These are phyloP conservation scores for Enteromius mattozi DNA, from an alignment of 2,797 vertebrate genomes.

Conservation along the genomic window DNA sequence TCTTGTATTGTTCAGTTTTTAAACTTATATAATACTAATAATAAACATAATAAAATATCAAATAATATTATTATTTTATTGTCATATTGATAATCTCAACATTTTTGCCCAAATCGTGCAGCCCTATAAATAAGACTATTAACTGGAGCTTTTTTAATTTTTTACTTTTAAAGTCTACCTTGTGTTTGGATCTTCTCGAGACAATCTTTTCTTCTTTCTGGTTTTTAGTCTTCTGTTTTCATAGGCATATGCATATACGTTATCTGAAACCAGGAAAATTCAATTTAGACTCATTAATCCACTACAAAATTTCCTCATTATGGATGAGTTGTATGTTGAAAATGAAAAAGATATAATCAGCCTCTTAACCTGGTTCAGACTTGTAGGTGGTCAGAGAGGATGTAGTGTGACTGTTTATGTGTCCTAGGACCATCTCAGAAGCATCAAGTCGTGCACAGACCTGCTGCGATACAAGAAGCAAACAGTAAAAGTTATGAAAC, in stretches of 20 bases:
- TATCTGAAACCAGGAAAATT: slow-evolving; percentile 64
- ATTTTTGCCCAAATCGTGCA: neutral
- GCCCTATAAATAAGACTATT: neutral
- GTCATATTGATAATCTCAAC: neutral
- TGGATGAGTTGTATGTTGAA: neutral
- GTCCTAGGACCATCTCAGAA: slow-evolving; percentile 35
- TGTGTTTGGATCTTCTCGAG: slow-evolving; percentile 58
- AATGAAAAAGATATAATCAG: neutral
- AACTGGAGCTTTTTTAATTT: neutral
- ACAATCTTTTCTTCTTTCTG: slow-evolving; percentile 62
- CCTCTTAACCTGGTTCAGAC: slow-evolving; percentile 76
- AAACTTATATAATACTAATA: neutral
- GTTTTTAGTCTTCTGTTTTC: slow-evolving; percentile 64
- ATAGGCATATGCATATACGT: slow-evolving; percentile 64
- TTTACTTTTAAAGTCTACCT: slow-evolving; percentile 61
- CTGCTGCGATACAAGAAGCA: slow-evolving; percentile 11
- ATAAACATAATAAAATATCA: neutral
- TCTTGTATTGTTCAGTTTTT: neutral
- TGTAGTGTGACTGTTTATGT: slow-evolving; percentile 41
- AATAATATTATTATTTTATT: neutral
- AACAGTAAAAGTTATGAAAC: slow-evolving; percentile 12
- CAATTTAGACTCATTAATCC: neutral
- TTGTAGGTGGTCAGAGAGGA: slow-evolving; percentile 75
- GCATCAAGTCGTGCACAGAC: slow-evolving; percentile 36
- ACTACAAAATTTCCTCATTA: neutral